A percentile compares a stretch with the other conserved stretches of the same genome.
These are phyloP conservation scores for Neria commutata DNA, from an alignment of 2,888 invertebrate species.

Conservation along the genomic window DNA sequence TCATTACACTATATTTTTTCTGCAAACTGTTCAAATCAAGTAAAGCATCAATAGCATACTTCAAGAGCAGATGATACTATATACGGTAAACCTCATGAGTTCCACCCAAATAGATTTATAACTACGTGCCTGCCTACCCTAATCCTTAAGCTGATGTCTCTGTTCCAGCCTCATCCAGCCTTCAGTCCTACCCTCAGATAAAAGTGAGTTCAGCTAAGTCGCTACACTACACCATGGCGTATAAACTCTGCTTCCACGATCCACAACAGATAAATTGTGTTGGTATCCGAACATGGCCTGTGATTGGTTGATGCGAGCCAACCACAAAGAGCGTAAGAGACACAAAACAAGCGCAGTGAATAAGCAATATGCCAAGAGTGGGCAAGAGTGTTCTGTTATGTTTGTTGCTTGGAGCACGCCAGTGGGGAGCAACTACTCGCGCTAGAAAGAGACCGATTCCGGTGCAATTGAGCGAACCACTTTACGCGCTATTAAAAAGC, in stretches of 20 bases:
- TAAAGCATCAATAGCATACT: too few relatives aligned
- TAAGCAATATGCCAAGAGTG: background rate
- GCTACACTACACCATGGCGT: background rate
- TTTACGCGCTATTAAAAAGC: background rate
- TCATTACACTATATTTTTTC: too few relatives aligned
- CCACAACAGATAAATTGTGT: conserved; percentile 43
- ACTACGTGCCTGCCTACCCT: too few relatives aligned
- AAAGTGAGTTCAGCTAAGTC: background rate
- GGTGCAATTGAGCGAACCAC: background rate
- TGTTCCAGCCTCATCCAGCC: too few relatives aligned
- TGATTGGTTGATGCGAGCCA: conserved; percentile 37
- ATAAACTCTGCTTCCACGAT: conserved; percentile 40
- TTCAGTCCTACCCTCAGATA: background rate
- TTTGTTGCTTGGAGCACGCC: background rate
- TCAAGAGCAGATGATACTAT: too few relatives aligned
- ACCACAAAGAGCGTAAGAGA: background rate
- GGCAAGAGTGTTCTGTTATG: background rate
- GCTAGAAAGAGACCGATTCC: background rate
- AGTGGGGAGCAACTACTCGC: background rate
- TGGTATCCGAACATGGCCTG: conserved; percentile 15
- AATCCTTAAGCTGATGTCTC: background rate
- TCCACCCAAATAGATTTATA: too few relatives aligned
- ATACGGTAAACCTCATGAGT: too few relatives aligned
- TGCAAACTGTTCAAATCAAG: too few relatives aligned
- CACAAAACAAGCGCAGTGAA: too few relatives aligned